Base-by-base conservation (phyloP, 1,140 invertebrate genomes). In the Brachionus paranguensis region DNA sequence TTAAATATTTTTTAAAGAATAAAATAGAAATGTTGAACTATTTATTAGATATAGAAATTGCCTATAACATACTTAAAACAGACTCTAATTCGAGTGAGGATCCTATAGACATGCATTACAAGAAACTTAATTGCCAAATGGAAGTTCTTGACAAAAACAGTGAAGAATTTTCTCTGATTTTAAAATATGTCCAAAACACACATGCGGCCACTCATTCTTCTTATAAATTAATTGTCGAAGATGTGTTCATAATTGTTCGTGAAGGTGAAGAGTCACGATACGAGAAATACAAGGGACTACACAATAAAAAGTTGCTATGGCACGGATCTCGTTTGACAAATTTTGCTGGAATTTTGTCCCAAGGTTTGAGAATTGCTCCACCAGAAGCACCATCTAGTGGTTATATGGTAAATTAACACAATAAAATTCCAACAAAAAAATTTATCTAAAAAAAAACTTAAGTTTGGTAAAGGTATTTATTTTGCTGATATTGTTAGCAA, bases 401-500 rank as follows among this genome's bases (percentile, higher is more conserved):
- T 85, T 65, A 64, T 29, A 84, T 84, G 68, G 64, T 84, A 64
- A 33, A 47, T n/a, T 12, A 33, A n/a, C 10, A n/a, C 4, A 53
- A 7, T 14, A 81, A 78, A 37, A 37, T 37, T 37, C 8, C 50
- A 55, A 70, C n/a, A 27, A 50, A 65, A 74, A 2, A 24, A 17
- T 50, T 83, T 64, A n/a, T 78, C n/a, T 88, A 88, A 17, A 94
- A 95, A 95, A 43, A 96, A 97, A 86, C 99, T 99, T 90, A 99
- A 99, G 97, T 99, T 99, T 89, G 97, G 97, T 78, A 91, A 91
- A 86, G 91, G 91, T 87, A 92, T 93, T 60, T 99, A 99, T 89
- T 98, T 99, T 90, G 96, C 97, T 3, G 97, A 99, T 89, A 98
- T 98, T 95, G 96, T 98, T 0, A 96, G 95, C 0, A 99, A 99